A percentile compares a stretch with the other conserved stretches of the same genome.
phyloP scores from a whole-genome alignment of 2,797 vertebrate genomes.

The Champsocephalus gunnari region DNA sequence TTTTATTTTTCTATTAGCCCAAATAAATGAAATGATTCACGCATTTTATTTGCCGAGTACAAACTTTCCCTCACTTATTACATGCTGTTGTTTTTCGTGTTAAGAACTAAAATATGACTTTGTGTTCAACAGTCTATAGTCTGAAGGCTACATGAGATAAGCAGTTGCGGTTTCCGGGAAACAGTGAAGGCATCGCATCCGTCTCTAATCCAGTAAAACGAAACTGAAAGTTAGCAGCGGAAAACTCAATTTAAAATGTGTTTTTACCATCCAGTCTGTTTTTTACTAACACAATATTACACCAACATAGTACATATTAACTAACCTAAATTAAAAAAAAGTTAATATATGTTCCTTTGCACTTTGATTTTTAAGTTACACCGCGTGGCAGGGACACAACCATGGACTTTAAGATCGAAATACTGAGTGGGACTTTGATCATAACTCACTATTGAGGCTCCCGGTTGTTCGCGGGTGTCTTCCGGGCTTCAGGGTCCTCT shows the following conservation, averaged over 20 bases:
- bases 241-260: not conserved
- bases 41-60: too few species aligned
- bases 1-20: too few species aligned
- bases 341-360: rapidly evolving
- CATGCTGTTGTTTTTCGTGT: too few species aligned
- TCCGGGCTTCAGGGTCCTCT: not conserved
- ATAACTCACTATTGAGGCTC: slow-evolving; percentile 55
- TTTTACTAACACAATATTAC: not conserved
- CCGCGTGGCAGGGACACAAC: too few species aligned
- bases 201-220: slow-evolving; percentile 32
- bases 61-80: too few species aligned
- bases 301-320: not conserved
- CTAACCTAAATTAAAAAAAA: too few species aligned
- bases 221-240: slow-evolving; percentile 57
- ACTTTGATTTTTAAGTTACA: not conserved
- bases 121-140: too few species aligned
- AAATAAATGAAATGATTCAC: too few species aligned
- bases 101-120: too few species aligned
- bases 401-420: not conserved
- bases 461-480: not conserved
- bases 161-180: not conserved
- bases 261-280: too few species aligned
- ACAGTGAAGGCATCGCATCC: slow-evolving; percentile 37
- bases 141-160: not conserved
- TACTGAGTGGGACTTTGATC: not conserved